Conservation (phyloP, 2,888 invertebrate genomes). For the Dione vanillae region DNA sequence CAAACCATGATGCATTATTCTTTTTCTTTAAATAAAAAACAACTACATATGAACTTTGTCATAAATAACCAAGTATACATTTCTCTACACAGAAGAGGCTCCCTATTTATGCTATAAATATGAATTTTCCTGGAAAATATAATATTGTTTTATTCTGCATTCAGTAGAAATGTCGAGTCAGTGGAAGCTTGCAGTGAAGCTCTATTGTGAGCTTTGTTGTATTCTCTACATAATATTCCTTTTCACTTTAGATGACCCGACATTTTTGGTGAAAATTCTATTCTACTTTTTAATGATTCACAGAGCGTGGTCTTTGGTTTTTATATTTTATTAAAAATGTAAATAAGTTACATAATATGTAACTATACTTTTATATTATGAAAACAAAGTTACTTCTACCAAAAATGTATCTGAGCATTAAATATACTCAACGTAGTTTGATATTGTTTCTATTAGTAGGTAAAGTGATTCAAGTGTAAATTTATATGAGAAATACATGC, state of each 20-base stretch:
- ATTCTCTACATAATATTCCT: background rate
- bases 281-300: slow-evolving; percentile 14
- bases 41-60: too few species aligned
- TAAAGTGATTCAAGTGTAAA: too few species aligned
- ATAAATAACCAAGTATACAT: background rate
- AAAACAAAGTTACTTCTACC: too few species aligned
- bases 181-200: slow-evolving; percentile 8
- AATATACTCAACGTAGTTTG: too few species aligned
- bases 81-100: background rate
- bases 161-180: slow-evolving; percentile 2
- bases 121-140: background rate
- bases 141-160: slow-evolving; percentile 10
- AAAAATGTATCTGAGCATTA: too few species aligned
- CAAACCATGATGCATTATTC: too few species aligned
- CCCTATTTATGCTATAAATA: background rate
- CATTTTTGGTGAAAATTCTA: slow-evolving; percentile 21
- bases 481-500: too few species aligned
- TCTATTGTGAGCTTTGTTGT: slow-evolving; percentile 13
- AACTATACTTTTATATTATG: too few species aligned
- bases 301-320: background rate
- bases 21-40: too few species aligned
- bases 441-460: too few species aligned
- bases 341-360: background rate
- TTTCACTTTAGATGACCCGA: slow-evolving; percentile 14
- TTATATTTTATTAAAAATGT: background rate